Evolutionary conservation across 2,113 vertebrate species (phyloP).

Genomic region (Cryptomyrus ogoouensis): DNA sequence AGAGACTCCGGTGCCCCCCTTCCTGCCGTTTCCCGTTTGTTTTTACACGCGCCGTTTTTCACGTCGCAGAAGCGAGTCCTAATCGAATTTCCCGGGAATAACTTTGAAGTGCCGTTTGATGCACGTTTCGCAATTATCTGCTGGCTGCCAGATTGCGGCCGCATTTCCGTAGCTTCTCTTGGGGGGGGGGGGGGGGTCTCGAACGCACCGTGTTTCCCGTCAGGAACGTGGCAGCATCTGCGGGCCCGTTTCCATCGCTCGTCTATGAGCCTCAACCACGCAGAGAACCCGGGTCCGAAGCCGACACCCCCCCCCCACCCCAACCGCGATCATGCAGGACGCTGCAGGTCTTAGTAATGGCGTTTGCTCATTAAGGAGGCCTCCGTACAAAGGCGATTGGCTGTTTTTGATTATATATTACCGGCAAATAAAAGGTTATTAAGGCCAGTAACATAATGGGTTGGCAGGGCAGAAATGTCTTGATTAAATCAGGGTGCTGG

Average conservation of each 20-base stretch:
- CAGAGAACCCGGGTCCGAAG: not conserved
- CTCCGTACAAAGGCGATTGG: conserved; percentile 13
- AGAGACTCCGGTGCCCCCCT: not conserved
- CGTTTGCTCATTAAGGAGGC: not conserved
- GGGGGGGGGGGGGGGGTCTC: not conserved
- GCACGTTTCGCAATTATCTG: not conserved
- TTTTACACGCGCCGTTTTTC: not conserved
- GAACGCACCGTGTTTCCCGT: not conserved
- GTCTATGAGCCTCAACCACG: not conserved
- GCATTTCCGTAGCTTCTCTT: not conserved
- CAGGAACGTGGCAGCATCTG: not conserved
- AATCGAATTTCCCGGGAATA: conserved; percentile 13
- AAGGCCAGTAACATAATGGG: conserved; percentile 40
- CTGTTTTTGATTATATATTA: conserved; percentile 40
- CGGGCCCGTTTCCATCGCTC: not conserved
- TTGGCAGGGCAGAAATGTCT: conserved; percentile 38
- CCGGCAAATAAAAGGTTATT: conserved; percentile 45
- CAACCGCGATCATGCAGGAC: not conserved
- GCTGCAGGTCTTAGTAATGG: not conserved
- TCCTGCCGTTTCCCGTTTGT: not conserved
- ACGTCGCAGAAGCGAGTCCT: not conserved
- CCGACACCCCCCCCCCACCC: not conserved
- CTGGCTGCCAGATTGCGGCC: not conserved
- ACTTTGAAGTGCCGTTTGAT: conserved; percentile 11
- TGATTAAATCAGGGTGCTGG: conserved; percentile 48